Conservation (phyloP, 2,113 vertebrate genomes). For the Colaptes auratus region DNA sequence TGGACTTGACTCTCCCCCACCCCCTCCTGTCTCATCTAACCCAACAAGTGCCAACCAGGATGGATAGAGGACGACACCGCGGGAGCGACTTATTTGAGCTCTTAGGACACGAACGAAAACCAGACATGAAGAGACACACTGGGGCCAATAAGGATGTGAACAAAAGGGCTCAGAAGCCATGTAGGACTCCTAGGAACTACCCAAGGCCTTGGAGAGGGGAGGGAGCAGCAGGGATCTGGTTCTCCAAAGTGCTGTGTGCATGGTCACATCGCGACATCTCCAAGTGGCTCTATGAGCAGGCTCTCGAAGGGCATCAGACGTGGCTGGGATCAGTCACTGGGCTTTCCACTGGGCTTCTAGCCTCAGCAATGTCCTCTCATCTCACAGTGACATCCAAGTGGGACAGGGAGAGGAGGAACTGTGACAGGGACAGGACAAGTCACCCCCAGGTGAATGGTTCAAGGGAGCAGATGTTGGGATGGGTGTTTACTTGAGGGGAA, state of each 20-base stretch:
- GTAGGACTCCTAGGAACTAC: constrained; percentile 1
- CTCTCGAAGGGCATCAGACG: background rate
- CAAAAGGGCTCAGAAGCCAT: background rate
- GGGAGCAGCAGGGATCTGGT: constrained; percentile 62
- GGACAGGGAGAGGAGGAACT: background rate
- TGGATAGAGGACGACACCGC: background rate
- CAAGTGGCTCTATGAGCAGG: background rate
- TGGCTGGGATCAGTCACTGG: background rate
- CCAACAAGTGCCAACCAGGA: background rate
- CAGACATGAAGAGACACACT: constrained; percentile 10
- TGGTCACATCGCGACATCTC: constrained; percentile 51
- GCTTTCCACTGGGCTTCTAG: background rate
- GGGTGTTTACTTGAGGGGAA: background rate
- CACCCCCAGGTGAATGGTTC: background rate
- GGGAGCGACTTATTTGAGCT: background rate
- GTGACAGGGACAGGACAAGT: background rate
- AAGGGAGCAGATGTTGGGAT: background rate
- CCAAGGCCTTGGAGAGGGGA: constrained; percentile 28
- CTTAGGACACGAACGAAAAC: background rate
- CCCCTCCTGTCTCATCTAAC: background rate
- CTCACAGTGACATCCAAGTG: background rate
- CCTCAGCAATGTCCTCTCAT: background rate
- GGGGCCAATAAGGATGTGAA: background rate
- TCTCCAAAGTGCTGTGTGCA: constrained; percentile 70
- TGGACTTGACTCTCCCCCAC: background rate